A percentile compares a stretch with the other conserved stretches of the same genome.
Evolutionary conservation across 2,113 vertebrate genomes (phyloP).

Genomic region (Oryzias melastigma): DNA sequence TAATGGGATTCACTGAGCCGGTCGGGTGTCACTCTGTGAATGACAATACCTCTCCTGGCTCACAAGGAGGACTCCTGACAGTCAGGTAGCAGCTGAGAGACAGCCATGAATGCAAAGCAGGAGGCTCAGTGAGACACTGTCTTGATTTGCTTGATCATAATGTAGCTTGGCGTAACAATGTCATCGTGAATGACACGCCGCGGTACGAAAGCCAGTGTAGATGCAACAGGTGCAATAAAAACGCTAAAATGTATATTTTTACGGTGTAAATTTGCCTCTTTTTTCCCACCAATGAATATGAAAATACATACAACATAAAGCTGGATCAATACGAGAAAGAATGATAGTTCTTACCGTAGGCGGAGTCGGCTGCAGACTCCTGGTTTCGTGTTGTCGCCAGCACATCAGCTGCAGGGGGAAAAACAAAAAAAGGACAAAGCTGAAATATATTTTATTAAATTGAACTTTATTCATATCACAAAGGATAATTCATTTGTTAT

Average conservation of each 20-base stretch:
- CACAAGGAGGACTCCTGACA: slow-evolving; percentile 21
- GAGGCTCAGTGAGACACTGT: neutral
- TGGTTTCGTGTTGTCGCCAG: slow-evolving; percentile 49
- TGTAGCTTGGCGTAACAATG: slow-evolving; percentile 14
- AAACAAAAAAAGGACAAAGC: neutral
- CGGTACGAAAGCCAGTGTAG: too few species aligned
- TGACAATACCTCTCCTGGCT: slow-evolving; percentile 20
- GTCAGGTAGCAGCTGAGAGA: slow-evolving; percentile 16
- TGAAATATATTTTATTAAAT: too few species aligned
- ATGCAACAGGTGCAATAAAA: too few species aligned
- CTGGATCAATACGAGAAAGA: neutral
- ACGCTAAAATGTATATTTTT: too few species aligned
- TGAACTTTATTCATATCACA: too few species aligned
- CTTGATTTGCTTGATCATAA: slow-evolving; percentile 25
- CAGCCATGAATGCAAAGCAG: slow-evolving; percentile 36
- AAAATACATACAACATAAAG: too few species aligned
- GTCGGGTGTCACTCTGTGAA: slow-evolving; percentile 23
- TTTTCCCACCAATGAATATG: neutral
- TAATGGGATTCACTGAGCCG: slow-evolving; percentile 41
- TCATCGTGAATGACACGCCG: too few species aligned
- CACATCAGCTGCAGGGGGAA: slow-evolving; percentile 26
- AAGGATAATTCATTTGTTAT: too few species aligned
- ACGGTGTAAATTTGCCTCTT: too few species aligned
- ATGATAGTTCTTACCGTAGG: slow-evolving; percentile 49
- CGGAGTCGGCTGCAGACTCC: slow-evolving; percentile 50